These are phyloP conservation scores for Osmerus eperlanus DNA, from an alignment of 2,113 vertebrate genomes.

Conservation along the genomic window DNA sequence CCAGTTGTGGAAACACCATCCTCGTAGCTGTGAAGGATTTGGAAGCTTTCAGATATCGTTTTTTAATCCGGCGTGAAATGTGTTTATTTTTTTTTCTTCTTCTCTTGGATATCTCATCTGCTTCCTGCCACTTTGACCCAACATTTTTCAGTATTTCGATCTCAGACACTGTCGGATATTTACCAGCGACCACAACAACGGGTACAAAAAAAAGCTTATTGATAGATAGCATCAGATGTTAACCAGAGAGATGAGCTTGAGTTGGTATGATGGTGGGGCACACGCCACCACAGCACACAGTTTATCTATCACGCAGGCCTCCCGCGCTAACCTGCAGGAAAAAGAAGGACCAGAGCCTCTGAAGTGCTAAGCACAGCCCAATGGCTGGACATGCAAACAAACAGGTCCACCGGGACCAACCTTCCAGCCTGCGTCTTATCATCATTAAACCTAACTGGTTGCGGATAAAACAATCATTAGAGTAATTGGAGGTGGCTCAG, in stretches of 20 bases:
- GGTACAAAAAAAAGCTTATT: no score
- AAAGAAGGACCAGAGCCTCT: slow-evolving; percentile 41
- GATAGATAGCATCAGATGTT: slow-evolving; percentile 17
- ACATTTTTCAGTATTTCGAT: neutral
- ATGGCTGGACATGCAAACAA: slow-evolving; percentile 62
- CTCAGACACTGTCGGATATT: slow-evolving; percentile 23
- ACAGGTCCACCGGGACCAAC: slow-evolving; percentile 39
- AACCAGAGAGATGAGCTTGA: slow-evolving; percentile 43
- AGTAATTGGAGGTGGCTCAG: slow-evolving; percentile 70
- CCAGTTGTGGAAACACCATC: slow-evolving; percentile 29
- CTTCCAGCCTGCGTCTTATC: slow-evolving; percentile 60
- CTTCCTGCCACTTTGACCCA: no score
- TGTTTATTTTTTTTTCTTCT: neutral
- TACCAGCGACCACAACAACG: slow-evolving; percentile 14
- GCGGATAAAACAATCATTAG: slow-evolving; percentile 72
- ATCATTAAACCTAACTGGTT: slow-evolving; percentile 65
- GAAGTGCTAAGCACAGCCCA: slow-evolving; percentile 59
- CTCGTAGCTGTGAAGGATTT: slow-evolving; percentile 14
- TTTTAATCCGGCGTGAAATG: slow-evolving; percentile 7
- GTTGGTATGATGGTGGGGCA: slow-evolving; percentile 34
- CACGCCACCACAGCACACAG: slow-evolving; percentile 70
- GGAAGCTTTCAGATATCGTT: slow-evolving; percentile 16
- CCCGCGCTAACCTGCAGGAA: slow-evolving; percentile 52
- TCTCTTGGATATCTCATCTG: neutral
- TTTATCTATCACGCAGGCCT: slow-evolving; percentile 71